Base-by-base conservation (phyloP, 2,888 invertebrate genomes). In the Ischnus inquisitorius region DNA sequence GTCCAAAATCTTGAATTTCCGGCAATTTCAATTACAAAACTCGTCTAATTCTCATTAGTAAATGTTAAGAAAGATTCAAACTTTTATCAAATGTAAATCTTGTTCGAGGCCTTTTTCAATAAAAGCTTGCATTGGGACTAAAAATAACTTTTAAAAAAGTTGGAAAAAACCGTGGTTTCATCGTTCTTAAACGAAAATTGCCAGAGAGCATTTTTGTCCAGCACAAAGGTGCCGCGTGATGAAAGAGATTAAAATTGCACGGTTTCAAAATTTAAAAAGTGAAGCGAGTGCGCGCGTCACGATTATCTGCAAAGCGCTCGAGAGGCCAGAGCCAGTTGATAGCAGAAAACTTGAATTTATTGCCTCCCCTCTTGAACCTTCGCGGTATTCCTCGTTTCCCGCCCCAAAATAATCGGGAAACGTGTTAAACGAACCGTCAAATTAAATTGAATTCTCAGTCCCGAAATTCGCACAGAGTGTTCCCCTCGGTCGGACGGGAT, bases 361-460 rank as follows among this genome's bases (percentile, higher is more conserved):
- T 69, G 54, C 8, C 19, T 69, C 5, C 34, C 19, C 19, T 19
- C 19, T 16, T 39, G 19, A 51, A 10, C 2, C 6, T 14, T 28
- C 34, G 0, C 34, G 34, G 34, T 67, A 6, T n/a, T n/a, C n/a
- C n/a, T n/a, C 14, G 14, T 51, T 34, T 48, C 12, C n/a, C 39
- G 51, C 39, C n/a, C 14, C 19, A 51, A 39, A 69, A 34, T 34
- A 48, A 12, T 46, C 14, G 34, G 14, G 16, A 62, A 74, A 48
- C 16, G 62, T 6, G 62, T 51, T 48, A 48, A 74, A 48, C 62
- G 48, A 74, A 34, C 41, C 48, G 51, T 51, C 34, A n/a, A 22
- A 64, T 62, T 19, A 64, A 39, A 41, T 16, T 34, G 22, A 62
- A 62, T 62, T 48, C 16, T 28, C 34, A 16, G 48, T 16, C 48